Percentiles rank a stretch among this genome's conserved stretches.
Evolutionary conservation across 2,888 invertebrate genomes (phyloP).

Genomic region (Apantesis nais): DNA sequence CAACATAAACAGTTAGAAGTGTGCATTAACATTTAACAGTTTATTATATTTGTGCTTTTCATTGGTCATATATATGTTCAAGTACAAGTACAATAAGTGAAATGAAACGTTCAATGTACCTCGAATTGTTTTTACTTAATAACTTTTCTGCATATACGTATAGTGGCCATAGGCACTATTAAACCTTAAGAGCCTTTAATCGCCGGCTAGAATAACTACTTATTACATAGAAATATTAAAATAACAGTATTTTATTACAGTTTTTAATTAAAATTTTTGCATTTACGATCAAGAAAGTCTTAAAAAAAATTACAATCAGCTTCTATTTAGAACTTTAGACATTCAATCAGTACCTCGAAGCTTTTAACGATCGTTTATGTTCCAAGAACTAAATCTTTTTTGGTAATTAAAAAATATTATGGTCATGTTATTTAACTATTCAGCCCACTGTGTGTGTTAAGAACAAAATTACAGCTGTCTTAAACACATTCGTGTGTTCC

Average conservation of each 20-base stretch:
- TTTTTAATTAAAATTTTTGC: slow-evolving; percentile 61
- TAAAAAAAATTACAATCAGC: slow-evolving; percentile 10
- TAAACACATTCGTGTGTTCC: slow-evolving; percentile 62
- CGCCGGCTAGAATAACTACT: slow-evolving; percentile 37
- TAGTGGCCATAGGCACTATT: slow-evolving; percentile 11
- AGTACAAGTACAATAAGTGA: background rate
- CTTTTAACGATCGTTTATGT: slow-evolving; percentile 31
- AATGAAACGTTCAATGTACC: slow-evolving; percentile 7
- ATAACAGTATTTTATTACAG: slow-evolving; percentile 59
- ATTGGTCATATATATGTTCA: slow-evolving; percentile 10
- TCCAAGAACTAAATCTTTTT: slow-evolving; percentile 34
- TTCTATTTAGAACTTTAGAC: slow-evolving; percentile 20
- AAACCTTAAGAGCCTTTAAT: slow-evolving; percentile 30
- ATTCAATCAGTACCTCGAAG: slow-evolving; percentile 30
- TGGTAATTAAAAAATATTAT: slow-evolving; percentile 27
- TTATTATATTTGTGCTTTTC: slow-evolving; percentile 16
- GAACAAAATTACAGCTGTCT: slow-evolving; percentile 61
- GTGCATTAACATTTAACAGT: slow-evolving; percentile 14
- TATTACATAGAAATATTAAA: slow-evolving; percentile 45
- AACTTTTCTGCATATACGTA: slow-evolving; percentile 16
- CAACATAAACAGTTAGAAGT: slow-evolving; percentile 14
- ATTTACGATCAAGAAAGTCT: slow-evolving; percentile 51
- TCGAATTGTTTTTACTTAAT: slow-evolving; percentile 23
- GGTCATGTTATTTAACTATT: slow-evolving; percentile 47
- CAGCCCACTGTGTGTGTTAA: slow-evolving; percentile 62